These are phyloP conservation scores for Drosophila aldrichi DNA, from an alignment of 2,888 invertebrate genomes.

Conservation along the genomic window DNA sequence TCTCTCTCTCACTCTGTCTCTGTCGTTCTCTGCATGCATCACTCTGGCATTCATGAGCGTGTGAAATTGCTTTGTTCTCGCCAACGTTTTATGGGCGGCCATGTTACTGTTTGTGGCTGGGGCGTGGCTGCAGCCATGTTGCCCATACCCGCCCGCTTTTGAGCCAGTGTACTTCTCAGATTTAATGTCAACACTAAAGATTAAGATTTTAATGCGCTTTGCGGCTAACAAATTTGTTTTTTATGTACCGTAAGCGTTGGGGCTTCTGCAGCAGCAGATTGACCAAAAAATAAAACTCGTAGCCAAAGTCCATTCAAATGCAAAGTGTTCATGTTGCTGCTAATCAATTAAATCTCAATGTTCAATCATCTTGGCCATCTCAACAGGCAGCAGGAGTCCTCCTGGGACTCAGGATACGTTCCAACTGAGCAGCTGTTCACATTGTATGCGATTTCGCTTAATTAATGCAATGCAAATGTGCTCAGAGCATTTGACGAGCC, in stretches of 20 bases:
- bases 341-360: neutral
- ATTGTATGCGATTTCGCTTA: conserved; percentile 21
- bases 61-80: conserved; percentile 76
- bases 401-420: too few relatives aligned
- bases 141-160: conserved; percentile 7
- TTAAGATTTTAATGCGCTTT: conserved; percentile 73
- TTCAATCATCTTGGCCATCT: neutral
- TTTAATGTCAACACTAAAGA: conserved; percentile 79
- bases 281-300: neutral
- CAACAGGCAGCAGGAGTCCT: neutral
- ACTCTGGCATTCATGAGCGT: conserved; percentile 57
- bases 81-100: conserved; percentile 45
- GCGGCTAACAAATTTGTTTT: conserved; percentile 67
- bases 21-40: conserved; percentile 22
- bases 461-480: conserved; percentile 50
- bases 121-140: conserved; percentile 30
- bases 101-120: conserved; percentile 22
- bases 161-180: conserved; percentile 42
- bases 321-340: neutral
- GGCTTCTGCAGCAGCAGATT: neutral
- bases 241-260: conserved; percentile 5
- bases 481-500: neutral
- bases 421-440: neutral
- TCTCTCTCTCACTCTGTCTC: neutral
- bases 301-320: neutral